phyloP scores from a whole-genome alignment of 2,888 invertebrate genomes.

The Polia nebulosa region DNA sequence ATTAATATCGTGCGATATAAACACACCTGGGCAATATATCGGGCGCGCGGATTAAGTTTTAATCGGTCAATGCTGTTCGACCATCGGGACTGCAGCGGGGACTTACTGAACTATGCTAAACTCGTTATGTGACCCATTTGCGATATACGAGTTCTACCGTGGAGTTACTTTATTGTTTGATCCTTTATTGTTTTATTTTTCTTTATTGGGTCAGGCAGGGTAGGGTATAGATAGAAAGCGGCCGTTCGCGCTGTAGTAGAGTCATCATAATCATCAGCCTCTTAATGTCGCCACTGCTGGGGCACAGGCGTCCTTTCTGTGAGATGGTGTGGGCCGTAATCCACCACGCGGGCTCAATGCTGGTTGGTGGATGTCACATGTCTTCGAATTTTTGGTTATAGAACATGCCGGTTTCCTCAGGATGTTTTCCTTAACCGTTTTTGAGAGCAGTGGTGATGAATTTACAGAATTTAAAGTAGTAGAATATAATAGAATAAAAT shows the following conservation, averaged over 20 bases:
- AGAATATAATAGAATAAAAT: no score
- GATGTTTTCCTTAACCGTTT: no score
- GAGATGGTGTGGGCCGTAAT: no score
- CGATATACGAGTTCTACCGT: neutral
- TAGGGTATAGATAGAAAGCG: neutral
- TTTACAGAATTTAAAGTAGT: no score
- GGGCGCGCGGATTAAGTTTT: conserved; percentile 59
- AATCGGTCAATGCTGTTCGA: conserved; percentile 52
- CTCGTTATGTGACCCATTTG: conserved; percentile 21
- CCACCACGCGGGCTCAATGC: no score
- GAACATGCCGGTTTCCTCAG: no score
- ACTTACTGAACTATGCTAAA: conserved; percentile 27
- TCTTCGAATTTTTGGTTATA: no score
- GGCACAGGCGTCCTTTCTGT: no score
- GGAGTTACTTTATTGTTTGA: neutral
- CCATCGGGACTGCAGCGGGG: conserved; percentile 30
- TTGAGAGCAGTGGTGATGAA: no score
- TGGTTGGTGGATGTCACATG: no score
- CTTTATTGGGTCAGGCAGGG: neutral
- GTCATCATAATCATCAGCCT: no score
- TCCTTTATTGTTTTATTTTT: neutral
- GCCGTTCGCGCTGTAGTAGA: neutral
- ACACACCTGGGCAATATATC: conserved; percentile 19
- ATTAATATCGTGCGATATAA: conserved; percentile 37
- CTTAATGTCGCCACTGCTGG: no score